phyloP scores from a whole-genome alignment of 2,888 invertebrate species.

The Eupelmus urozonus region DNA sequence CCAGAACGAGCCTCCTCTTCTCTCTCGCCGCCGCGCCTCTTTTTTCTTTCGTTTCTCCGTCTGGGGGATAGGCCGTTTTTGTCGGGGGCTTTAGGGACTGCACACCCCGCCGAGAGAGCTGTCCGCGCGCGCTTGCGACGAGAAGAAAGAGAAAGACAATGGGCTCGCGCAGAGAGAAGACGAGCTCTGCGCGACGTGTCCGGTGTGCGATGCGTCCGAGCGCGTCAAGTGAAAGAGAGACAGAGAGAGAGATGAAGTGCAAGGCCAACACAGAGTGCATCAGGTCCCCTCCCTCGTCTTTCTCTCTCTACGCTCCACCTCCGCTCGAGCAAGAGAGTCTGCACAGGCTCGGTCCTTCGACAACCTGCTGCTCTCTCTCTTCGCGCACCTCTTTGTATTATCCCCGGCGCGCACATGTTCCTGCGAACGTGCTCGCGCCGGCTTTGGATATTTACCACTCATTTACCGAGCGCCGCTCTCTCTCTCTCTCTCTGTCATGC shows the following conservation, averaged over 20 bases:
- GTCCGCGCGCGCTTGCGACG: no score
- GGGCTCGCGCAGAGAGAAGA: background rate
- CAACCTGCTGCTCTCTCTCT: conserved; percentile 35
- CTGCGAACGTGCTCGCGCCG: no score
- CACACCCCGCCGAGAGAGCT: no score
- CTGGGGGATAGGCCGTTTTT: no score
- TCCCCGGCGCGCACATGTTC: conserved; percentile 4
- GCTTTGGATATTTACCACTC: conserved; percentile 23
- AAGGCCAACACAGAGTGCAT: conserved; percentile 28
- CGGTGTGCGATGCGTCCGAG: no score
- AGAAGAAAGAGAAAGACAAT: no score
- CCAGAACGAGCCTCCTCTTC: no score
- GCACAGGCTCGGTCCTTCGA: conserved; percentile 27
- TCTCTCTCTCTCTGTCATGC: background rate
- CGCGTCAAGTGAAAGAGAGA: no score
- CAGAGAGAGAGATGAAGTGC: conserved; percentile 19
- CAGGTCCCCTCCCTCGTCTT: background rate
- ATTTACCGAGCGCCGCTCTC: no score
- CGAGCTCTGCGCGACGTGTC: background rate
- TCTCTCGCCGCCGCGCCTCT: no score
- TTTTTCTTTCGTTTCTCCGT: no score
- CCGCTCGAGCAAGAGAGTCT: conserved; percentile 16
- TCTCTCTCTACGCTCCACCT: background rate
- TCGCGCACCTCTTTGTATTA: conserved; percentile 23
- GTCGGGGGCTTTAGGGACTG: no score